Evolutionary conservation across 2,888 invertebrate species (phyloP).

Genomic region (Dasysyrphus tricinctus): DNA sequence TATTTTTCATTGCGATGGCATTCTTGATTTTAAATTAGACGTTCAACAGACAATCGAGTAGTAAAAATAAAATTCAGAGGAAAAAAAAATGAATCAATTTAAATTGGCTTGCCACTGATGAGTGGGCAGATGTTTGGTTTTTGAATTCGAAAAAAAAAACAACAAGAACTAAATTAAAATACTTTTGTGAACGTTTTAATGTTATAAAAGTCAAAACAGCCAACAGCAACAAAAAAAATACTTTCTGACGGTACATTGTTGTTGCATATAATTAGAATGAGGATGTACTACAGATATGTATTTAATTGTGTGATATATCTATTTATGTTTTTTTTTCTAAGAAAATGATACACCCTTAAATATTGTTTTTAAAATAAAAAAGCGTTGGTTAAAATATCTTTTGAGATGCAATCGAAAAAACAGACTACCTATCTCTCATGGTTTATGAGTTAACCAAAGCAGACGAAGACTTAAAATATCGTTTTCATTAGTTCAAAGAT

Average conservation of each 20-base stretch:
- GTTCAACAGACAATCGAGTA: conserved; percentile 63
- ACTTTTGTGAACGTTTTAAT: conserved; percentile 19
- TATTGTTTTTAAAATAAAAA: background rate
- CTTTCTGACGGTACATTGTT: conserved; percentile 16
- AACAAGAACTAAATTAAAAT: conserved; percentile 21
- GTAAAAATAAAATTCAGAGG: conserved; percentile 29
- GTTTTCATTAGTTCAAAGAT: background rate
- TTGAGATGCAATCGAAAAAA: background rate
- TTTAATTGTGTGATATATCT: background rate
- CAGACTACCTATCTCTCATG: background rate
- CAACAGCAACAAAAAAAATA: conserved; percentile 30
- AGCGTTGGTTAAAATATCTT: conserved; percentile 2
- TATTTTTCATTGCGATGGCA: conserved; percentile 59
- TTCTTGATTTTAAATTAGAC: conserved; percentile 71
- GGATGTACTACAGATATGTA: background rate
- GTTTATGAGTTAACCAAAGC: background rate
- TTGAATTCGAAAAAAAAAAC: conserved; percentile 23
- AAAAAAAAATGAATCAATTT: conserved; percentile 28
- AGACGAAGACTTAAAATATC: background rate
- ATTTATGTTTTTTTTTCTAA: background rate
- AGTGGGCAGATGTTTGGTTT: conserved; percentile 64
- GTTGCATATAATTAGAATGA: conserved; percentile 13
- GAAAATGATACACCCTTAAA: background rate
- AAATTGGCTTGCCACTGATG: conserved; percentile 42
- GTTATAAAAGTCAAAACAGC: conserved; percentile 50